Conservation (phyloP, 2,888 invertebrate species). For the Dorcus parallelipipedus region DNA sequence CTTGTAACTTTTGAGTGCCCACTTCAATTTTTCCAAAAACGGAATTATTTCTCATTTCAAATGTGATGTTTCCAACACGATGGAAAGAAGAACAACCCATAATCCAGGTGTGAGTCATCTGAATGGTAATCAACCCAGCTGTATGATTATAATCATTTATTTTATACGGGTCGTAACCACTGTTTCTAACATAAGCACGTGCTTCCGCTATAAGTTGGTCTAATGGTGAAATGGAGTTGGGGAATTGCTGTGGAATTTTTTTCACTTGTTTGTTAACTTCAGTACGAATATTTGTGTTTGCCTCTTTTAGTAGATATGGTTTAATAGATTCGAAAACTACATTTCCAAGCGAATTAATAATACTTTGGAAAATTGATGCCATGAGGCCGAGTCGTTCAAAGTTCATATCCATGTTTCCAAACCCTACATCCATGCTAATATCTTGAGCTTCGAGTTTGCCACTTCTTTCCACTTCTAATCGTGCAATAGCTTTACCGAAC, state of each 20-base stretch:
- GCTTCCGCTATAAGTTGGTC: constrained; percentile 78
- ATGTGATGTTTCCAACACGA: constrained; percentile 73
- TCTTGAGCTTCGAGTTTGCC: constrained; percentile 75
- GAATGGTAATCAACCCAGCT: constrained; percentile 66
- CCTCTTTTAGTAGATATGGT: constrained; percentile 75
- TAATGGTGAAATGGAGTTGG: constrained; percentile 81
- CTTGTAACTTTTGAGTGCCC: constrained; percentile 76
- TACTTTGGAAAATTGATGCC: constrained; percentile 59
- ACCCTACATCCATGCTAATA: constrained; percentile 75
- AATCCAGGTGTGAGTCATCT: constrained; percentile 72
- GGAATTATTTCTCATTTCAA: constrained; percentile 70
- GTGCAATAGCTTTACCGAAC: constrained; percentile 64
- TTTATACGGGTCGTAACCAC: constrained; percentile 72
- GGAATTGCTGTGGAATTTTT: constrained; percentile 67
- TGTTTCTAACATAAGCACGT: constrained; percentile 62
- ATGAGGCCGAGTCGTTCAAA: constrained; percentile 80
- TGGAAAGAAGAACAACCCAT: constrained; percentile 78
- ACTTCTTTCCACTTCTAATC: constrained; percentile 67
- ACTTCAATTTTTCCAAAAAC: constrained; percentile 66
- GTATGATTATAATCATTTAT: constrained; percentile 71
- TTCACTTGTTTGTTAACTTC: constrained; percentile 67
- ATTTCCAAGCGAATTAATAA: constrained; percentile 78
- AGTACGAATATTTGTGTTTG: constrained; percentile 68
- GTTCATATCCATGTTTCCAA: constrained; percentile 72
- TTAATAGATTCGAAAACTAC: constrained; percentile 85